Evolutionary conservation across 2,888 invertebrate species (phyloP), one percentile per base, ranked within the genome.

Genomic region (Nymphalis c-album): DNA sequence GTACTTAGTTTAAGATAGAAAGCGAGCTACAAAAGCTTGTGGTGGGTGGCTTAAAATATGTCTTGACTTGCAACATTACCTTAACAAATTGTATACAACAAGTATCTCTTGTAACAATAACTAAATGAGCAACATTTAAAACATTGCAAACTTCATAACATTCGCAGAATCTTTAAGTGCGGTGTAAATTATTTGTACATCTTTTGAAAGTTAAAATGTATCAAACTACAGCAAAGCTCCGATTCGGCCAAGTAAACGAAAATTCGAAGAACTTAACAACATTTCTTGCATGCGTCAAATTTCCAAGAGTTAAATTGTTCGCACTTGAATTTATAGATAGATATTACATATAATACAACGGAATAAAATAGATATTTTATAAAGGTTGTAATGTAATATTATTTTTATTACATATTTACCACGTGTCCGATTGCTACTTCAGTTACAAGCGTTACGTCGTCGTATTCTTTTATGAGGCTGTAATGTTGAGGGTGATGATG

Each of bases 381-480:
- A 10, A 10, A 40, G 40, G 10, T 40, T 40, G 2, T 10, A 40
- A 40, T 40, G 40, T 40, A 10, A 40, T 40, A 40, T 40, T 40
- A 13, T 40, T 40, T 13, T 40, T 40, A 64, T 20, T 10, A 35
- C 48, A 40, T 20, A 35, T 20, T 55, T 47, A 63, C 18, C 35
- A 18, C 47, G 20, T 63, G n/a, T 22, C 35, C 48, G 58, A 50
- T 58, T 48, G 47, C 57, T 48, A 64, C 63, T 58, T 50, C 58
- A 58, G 35, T 48, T 48, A 47, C 22, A 48, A 48, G 46, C 48
- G 48, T 64, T 48, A 64, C 48, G 63, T 13, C 57, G 40, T 58
- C 64, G 48, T 64, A 64, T 64, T 64, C 64, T 64, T 64, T 64
- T 64, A 64, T 48, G 58, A 64, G 50, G 64, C n/a, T 40, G 58